Evolutionary conservation across 2,113 vertebrate genomes (phyloP), one percentile per base, ranked within the genome.

Genomic region (Thinocorus orbignyianus): DNA sequence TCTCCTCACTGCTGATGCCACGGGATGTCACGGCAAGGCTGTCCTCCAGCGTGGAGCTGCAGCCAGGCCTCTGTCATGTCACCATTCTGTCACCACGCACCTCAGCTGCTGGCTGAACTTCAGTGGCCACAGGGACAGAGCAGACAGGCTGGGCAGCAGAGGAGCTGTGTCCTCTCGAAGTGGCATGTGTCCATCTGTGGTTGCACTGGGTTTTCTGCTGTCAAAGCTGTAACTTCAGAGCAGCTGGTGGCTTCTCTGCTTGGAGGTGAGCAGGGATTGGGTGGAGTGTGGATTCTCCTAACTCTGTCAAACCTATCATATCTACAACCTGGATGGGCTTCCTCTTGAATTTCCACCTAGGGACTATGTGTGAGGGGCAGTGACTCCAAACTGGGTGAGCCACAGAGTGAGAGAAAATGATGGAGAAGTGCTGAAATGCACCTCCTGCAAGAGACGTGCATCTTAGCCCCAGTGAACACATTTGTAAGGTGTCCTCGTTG

Each of bases 41-140:
- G 64, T 72, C 69, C 61, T 41, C 64, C 65, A 88, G 82, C 30
- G 8, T 2, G 7, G 49, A 86, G 64, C 69, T 71, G 79, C 73
- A 94, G 77, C 73, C 33, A 13, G 72, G 72, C 65, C 81, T 89
- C 88, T 22, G 4, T 81, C 68, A 19, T 65, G 86, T 69, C 60
- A 46, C 70, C 1, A 0, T 54, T 0, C 0, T 88, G 82, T 84
- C 86, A 86, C 44, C 62, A 28, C 0, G 0, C 23, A 31, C 26
- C 52, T 44, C 83, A 93, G 69, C 77, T 80, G 86, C 88, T 76
- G 81, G 35, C 69, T 71, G 76, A 54, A 20, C 55, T 17, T 51
- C 11, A 6, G 82, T 37, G 86, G 51, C 83, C 5, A 1, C 0
- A 0, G 86, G 86, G 61, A 28, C 54, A n/a, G 80, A 54, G 52